Percentiles rank a stretch among this genome's conserved stretches.
phyloP scores from a whole-genome alignment of 2,113 vertebrate species.

The Phoenicopterus ruber region DNA sequence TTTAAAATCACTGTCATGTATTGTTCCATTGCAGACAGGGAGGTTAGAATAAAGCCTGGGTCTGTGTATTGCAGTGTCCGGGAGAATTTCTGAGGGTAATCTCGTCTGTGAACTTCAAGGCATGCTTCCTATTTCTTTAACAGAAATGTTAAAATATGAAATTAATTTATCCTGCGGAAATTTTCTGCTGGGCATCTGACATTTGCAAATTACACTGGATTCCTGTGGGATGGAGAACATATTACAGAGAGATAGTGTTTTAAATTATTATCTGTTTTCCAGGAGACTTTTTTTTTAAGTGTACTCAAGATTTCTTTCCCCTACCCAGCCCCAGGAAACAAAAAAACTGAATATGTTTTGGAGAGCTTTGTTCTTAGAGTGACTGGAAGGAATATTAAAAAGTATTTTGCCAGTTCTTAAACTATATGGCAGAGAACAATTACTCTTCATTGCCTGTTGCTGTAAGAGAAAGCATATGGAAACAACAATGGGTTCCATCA shows the following conservation, averaged over 20 bases:
- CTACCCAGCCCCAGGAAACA: not conserved
- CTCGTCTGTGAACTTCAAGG: not conserved
- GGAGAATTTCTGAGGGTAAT: not conserved
- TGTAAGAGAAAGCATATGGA: not conserved
- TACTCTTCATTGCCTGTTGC: not conserved
- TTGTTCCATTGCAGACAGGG: not conserved
- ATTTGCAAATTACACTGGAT: not conserved
- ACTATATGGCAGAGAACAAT: not conserved
- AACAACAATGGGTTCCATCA: not conserved
- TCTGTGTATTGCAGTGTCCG: not conserved
- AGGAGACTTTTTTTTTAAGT: not conserved
- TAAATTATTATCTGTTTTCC: not conserved
- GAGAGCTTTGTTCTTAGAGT: not conserved
- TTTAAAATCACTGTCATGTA: not conserved
- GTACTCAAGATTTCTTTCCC: not conserved
- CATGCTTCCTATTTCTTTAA: not conserved
- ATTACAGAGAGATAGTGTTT: not conserved
- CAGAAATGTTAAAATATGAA: not conserved
- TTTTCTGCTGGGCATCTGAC: not conserved
- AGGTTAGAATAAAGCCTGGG: not conserved
- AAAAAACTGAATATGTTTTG: not conserved
- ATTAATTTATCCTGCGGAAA: not conserved
- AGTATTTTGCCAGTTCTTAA: not conserved
- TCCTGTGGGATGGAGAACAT: not conserved
- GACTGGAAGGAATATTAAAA: not conserved